phyloP scores from a whole-genome alignment of 2,888 invertebrate species.

The Brachycybe producta region DNA sequence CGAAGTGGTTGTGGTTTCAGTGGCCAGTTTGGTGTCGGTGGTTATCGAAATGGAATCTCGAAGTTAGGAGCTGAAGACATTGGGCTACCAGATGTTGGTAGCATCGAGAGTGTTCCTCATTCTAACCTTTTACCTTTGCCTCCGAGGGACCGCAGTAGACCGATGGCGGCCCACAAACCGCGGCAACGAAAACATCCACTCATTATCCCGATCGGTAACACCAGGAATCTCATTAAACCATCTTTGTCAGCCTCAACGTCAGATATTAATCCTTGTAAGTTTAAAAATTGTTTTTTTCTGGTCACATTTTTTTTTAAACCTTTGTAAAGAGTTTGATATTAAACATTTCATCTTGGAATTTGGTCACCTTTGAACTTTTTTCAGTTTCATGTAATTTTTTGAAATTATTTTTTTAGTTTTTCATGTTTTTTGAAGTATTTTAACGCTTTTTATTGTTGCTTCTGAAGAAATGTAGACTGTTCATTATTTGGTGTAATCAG shows the following conservation, averaged over 20 bases:
- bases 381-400: too few relatives aligned
- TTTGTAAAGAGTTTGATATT: not conserved
- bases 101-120: not conserved
- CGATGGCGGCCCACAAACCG: constrained; percentile 45
- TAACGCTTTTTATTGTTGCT: too few relatives aligned
- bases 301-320: not conserved
- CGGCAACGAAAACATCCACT: constrained; percentile 67
- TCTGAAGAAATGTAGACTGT: too few relatives aligned
- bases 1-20: not conserved
- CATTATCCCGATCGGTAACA: constrained; percentile 45
- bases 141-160: constrained; percentile 55
- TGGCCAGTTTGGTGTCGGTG: not conserved
- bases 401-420: too few relatives aligned
- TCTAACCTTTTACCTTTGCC: constrained; percentile 62
- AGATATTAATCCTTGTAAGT: constrained; percentile 14
- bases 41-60: not conserved
- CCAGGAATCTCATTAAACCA: constrained; percentile 21
- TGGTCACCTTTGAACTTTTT: too few relatives aligned
- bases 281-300: not conserved
- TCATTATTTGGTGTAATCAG: too few relatives aligned
- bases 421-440: too few relatives aligned
- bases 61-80: not conserved
- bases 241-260: constrained; percentile 14
- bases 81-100: not conserved
- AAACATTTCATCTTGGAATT: too few relatives aligned